Conservation (phyloP, 2,797 vertebrate species). For the Artibeus jamaicensis region DNA sequence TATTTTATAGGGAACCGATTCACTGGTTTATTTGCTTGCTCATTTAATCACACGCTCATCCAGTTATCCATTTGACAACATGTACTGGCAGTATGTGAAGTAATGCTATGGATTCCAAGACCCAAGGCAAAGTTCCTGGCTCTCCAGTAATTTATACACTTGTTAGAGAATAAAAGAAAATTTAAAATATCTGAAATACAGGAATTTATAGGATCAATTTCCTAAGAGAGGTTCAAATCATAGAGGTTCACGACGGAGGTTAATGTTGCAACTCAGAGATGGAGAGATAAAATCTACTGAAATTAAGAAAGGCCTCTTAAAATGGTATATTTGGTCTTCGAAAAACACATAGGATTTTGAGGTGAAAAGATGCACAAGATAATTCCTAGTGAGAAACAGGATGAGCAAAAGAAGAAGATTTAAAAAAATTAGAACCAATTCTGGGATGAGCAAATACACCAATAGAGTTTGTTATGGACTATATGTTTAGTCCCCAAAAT, state of each 20-base stretch:
- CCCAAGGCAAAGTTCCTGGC: neutral
- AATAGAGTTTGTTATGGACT: neutral
- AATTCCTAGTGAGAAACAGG: neutral
- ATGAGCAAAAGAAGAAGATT: neutral
- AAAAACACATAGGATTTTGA: constrained; percentile 20
- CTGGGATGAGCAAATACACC: neutral
- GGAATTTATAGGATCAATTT: neutral
- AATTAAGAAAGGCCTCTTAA: neutral
- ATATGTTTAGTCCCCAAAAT: neutral
- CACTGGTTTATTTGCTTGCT: neutral
- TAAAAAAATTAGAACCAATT: neutral
- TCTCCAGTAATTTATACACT: neutral
- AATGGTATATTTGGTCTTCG: neutral
- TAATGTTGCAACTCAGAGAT: neutral
- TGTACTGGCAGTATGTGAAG: neutral
- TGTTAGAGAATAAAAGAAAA: neutral
- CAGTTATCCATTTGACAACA: neutral
- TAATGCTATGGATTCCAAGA: neutral
- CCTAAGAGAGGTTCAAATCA: neutral
- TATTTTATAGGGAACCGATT: neutral
- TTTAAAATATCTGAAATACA: neutral
- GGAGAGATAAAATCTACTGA: neutral
- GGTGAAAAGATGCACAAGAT: neutral
- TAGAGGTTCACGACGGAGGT: neutral
- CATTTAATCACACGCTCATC: neutral